These are phyloP conservation scores for Betta splendens DNA, from an alignment of 2,797 vertebrate species.

Conservation along the genomic window DNA sequence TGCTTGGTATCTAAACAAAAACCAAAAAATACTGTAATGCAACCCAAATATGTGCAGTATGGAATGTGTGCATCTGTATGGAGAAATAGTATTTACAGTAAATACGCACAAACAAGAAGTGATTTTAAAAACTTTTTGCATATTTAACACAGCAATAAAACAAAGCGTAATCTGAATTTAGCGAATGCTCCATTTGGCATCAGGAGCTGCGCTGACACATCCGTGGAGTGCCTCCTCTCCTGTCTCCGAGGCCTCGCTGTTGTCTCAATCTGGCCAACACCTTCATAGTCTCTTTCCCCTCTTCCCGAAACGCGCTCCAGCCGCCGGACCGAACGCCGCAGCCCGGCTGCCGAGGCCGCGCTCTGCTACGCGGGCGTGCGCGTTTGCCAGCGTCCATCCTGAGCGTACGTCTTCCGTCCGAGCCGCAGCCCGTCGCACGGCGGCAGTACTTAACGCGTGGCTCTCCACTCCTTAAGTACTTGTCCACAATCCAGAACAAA, in stretches of 20 bases:
- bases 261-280: conserved; percentile 52
- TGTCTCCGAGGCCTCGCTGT: neutral
- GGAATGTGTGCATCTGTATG: too few species aligned
- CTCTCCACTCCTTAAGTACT: conserved; percentile 61
- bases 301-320: too few species aligned
- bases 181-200: too few species aligned
- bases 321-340: too few species aligned
- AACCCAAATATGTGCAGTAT: neutral
- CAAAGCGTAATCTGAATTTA: neutral
- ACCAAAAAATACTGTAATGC: too few species aligned
- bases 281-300: conserved; percentile 70
- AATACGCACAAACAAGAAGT: too few species aligned
- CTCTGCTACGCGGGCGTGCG: conserved; percentile 54
- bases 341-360: conserved; percentile 39
- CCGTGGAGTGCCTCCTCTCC: conserved; percentile 19
- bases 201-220: too few species aligned
- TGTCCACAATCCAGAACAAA: conserved; percentile 64
- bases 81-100: too few species aligned
- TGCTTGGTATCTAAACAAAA: too few species aligned
- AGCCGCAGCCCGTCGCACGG: conserved; percentile 44
- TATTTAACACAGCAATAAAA: too few species aligned
- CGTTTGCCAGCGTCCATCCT: conserved; percentile 56
- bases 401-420: conserved; percentile 49
- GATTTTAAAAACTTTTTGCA: too few species aligned
- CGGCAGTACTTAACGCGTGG: conserved; percentile 54